These are phyloP conservation scores for Euproctis similis DNA, from an alignment of 2,888 invertebrate species.

Conservation along the genomic window DNA sequence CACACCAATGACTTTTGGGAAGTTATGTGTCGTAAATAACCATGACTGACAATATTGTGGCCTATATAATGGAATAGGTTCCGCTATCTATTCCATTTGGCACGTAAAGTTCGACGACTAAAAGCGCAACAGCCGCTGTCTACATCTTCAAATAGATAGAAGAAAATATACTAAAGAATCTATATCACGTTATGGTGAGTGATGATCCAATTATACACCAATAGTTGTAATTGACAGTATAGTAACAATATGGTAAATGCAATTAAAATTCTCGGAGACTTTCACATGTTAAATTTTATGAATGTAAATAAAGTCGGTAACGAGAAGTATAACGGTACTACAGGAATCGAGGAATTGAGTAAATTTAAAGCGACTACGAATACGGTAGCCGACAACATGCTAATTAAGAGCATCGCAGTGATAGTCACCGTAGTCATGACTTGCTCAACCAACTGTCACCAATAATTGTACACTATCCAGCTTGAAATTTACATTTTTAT, in stretches of 20 bases:
- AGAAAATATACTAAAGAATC: too few species aligned
- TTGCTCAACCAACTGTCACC: too few species aligned
- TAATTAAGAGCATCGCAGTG: constrained; percentile 64
- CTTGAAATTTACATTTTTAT: constrained; percentile 52
- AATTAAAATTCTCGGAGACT: constrained; percentile 25
- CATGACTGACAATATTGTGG: too few species aligned
- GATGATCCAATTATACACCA: constrained; percentile 18
- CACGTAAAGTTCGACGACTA: too few species aligned
- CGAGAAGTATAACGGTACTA: constrained; percentile 58
- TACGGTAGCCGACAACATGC: constrained; percentile 62
- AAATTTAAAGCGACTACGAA: constrained; percentile 42
- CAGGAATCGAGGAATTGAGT: constrained; percentile 34
- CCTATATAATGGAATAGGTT: too few species aligned
- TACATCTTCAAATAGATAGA: too few species aligned
- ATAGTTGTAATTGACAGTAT: too few species aligned
- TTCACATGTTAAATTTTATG: constrained; percentile 29
- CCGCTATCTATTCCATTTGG: too few species aligned
- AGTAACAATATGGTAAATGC: too few species aligned
- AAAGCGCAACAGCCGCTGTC: too few species aligned
- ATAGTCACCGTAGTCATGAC: constrained; percentile 42
- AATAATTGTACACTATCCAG: constrained; percentile 50
- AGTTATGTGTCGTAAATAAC: too few species aligned
- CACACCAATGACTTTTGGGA: too few species aligned
- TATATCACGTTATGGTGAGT: constrained; percentile 11
- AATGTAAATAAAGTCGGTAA: constrained; percentile 44